Evolutionary conservation across 2,797 vertebrate genomes (phyloP).

Genomic region (Micrastur ruficollis): DNA sequence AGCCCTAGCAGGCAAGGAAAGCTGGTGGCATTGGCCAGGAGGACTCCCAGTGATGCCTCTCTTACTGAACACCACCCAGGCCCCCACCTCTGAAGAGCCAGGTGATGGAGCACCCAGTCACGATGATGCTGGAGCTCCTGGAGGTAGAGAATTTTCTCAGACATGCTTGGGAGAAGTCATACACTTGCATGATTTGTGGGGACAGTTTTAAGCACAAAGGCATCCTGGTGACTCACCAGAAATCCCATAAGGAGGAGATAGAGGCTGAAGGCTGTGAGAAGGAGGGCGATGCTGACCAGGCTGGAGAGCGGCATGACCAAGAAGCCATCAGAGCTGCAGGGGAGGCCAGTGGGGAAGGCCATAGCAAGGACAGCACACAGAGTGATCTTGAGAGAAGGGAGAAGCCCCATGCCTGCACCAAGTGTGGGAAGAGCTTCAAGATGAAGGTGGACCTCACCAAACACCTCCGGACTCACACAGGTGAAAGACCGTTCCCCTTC

Average conservation of each 20-base stretch:
- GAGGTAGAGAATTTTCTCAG: neutral
- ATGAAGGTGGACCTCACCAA: neutral
- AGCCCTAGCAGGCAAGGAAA: neutral
- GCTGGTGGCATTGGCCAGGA: neutral
- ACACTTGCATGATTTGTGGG: neutral
- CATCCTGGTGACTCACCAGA: neutral
- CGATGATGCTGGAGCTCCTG: neutral
- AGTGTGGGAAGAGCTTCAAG: neutral
- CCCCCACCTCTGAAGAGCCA: neutral
- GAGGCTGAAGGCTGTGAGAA: neutral
- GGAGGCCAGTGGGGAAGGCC: neutral
- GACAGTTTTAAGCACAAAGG: neutral
- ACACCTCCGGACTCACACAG: neutral
- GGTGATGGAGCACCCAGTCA: neutral
- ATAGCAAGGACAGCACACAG: neutral
- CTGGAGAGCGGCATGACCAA: neutral
- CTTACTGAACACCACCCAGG: too few relatives aligned
- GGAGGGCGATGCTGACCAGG: accelerated
- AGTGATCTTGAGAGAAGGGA: neutral
- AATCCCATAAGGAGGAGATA: neutral
- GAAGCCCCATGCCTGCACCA: neutral
- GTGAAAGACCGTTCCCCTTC: neutral
- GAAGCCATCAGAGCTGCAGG: neutral
- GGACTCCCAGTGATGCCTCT: neutral
- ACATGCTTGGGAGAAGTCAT: accelerated